These are phyloP conservation scores for Merodon equestris DNA, from an alignment of 2,888 invertebrate species.

Conservation along the genomic window DNA sequence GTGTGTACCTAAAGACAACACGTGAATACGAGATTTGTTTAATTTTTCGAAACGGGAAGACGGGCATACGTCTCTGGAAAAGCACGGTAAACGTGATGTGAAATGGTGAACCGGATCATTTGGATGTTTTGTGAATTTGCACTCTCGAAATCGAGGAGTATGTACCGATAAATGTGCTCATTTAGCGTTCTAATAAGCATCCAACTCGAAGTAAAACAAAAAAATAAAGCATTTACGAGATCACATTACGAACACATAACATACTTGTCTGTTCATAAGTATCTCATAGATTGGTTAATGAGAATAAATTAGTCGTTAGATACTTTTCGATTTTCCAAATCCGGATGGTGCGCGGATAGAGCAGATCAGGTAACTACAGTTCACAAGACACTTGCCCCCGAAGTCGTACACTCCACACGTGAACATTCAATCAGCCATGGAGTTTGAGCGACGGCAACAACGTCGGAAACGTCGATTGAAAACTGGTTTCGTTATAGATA, in stretches of 20 bases:
- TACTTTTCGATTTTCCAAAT: slow-evolving; percentile 24
- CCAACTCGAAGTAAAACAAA: too few relatives aligned
- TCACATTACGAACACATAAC: background rate
- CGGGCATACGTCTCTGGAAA: slow-evolving; percentile 16
- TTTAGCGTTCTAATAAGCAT: too few relatives aligned
- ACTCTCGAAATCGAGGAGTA: slow-evolving; percentile 1
- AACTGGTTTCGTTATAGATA: slow-evolving; percentile 49
- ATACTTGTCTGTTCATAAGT: too few relatives aligned
- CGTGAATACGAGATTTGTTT: slow-evolving; percentile 54
- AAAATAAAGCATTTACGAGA: background rate
- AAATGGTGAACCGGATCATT: slow-evolving; percentile 8
- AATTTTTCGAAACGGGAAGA: slow-evolving; percentile 18
- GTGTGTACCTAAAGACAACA: slow-evolving; percentile 51
- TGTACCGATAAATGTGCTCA: too few relatives aligned
- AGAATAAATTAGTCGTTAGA: slow-evolving; percentile 52
- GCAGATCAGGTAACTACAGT: slow-evolving; percentile 51
- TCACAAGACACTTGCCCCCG: slow-evolving; percentile 43
- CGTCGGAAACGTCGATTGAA: slow-evolving; percentile 23
- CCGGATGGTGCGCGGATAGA: slow-evolving; percentile 39
- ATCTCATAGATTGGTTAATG: too few relatives aligned
- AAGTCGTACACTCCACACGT: slow-evolving; percentile 43
- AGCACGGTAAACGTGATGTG: background rate
- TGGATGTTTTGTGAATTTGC: slow-evolving; percentile 10
- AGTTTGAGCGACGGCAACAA: background rate
- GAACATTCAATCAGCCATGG: slow-evolving; percentile 51